These are phyloP conservation scores for Chironomus tentans DNA, from an alignment of 2,888 invertebrate genomes.

Conservation along the genomic window DNA sequence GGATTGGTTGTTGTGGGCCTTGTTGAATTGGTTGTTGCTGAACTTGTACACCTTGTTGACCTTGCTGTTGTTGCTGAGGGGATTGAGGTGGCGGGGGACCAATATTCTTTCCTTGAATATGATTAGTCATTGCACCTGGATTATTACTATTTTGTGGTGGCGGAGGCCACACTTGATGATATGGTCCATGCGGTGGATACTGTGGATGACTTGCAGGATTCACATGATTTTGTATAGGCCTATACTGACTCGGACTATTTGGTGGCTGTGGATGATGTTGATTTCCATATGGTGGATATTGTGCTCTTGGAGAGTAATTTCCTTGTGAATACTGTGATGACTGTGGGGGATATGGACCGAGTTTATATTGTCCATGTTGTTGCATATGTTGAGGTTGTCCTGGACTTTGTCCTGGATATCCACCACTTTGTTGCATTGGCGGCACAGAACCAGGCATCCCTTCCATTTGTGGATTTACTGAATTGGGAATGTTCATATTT, in stretches of 20 bases:
- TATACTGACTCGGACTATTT: slow-evolving; percentile 44
- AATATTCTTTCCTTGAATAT: slow-evolving; percentile 33
- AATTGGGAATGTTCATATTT: slow-evolving; percentile 3
- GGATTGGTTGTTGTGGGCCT: slow-evolving; percentile 35
- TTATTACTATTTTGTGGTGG: slow-evolving; percentile 35
- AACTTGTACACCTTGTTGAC: no score
- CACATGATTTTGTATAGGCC: slow-evolving; percentile 48
- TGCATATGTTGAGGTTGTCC: slow-evolving; percentile 40
- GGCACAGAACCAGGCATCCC: slow-evolving; percentile 36
- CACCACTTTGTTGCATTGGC: slow-evolving; percentile 36
- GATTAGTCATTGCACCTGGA: slow-evolving; percentile 39
- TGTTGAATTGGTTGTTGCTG: slow-evolving; percentile 31
- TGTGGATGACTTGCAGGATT: slow-evolving; percentile 39
- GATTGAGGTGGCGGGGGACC: slow-evolving; percentile 28
- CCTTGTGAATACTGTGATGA: slow-evolving; percentile 47
- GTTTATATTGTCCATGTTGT: slow-evolving; percentile 40
- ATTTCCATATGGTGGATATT: slow-evolving; percentile 47
- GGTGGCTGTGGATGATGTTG: slow-evolving; percentile 48
- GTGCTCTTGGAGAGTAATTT: slow-evolving; percentile 44
- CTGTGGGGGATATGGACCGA: slow-evolving; percentile 49
- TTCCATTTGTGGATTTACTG: slow-evolving; percentile 7
- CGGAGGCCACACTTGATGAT: slow-evolving; percentile 40
- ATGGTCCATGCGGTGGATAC: slow-evolving; percentile 39
- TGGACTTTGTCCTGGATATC: slow-evolving; percentile 37
- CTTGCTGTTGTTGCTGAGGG: slow-evolving; percentile 34